phyloP scores from a whole-genome alignment of 1,140 invertebrate genomes.

The Hylaeus volcanicus region DNA sequence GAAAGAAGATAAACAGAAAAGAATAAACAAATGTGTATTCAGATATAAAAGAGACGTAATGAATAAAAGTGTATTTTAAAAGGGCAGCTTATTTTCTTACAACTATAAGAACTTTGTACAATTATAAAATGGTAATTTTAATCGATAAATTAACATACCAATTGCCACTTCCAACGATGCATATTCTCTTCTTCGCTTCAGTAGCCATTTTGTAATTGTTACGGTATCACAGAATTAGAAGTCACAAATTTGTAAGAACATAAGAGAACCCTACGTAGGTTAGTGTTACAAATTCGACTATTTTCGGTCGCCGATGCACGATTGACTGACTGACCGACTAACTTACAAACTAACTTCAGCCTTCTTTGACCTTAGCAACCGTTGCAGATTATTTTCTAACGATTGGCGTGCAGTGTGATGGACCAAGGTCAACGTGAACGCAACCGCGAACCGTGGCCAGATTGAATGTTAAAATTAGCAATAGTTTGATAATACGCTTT shows the following conservation, averaged over 20 bases:
- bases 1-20: neutral
- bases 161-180: constrained; percentile 87
- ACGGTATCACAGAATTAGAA: neutral
- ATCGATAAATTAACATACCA: constrained; percentile 80
- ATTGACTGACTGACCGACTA: constrained; percentile 63
- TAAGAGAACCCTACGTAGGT: neutral
- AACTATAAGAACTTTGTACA: neutral
- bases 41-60: neutral
- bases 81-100: neutral
- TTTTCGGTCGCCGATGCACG: constrained; percentile 35
- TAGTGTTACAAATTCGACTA: constrained; percentile 27
- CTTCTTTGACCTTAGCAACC: constrained; percentile 74
- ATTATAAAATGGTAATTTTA: neutral
- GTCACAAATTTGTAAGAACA: neutral
- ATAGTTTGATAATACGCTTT: constrained; percentile 66
- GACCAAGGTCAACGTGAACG: constrained; percentile 70
- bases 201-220: constrained; percentile 38
- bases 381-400: constrained; percentile 68
- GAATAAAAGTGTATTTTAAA: too few relatives aligned
- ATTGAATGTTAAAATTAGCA: constrained; percentile 74
- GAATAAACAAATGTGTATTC: neutral
- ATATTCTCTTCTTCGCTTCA: constrained; percentile 80
- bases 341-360: constrained; percentile 69
- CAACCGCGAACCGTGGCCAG: constrained; percentile 63
- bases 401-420: constrained; percentile 69